Percentiles rank a stretch among this genome's conserved stretches.
Evolutionary conservation across 2,888 invertebrate species (phyloP).

Genomic region (Caradrina clavipalpis): DNA sequence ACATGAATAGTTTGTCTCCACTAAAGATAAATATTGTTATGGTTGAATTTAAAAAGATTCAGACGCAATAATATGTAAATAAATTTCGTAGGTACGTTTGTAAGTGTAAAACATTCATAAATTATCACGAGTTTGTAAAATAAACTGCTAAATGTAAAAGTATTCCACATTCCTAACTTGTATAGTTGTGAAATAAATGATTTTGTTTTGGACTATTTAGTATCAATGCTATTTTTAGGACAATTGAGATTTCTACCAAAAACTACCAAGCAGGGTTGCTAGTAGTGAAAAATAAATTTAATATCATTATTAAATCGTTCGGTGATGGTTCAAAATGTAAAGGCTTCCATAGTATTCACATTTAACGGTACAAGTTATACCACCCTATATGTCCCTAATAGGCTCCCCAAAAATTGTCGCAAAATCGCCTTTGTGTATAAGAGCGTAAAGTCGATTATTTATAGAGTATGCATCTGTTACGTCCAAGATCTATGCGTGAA

Average conservation of each 20-base stretch:
- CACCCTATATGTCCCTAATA: neutral
- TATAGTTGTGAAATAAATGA: slow-evolving; percentile 56
- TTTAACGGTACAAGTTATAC: neutral
- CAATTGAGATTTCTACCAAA: slow-evolving; percentile 52
- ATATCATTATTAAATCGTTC: slow-evolving; percentile 8
- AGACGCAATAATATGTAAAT: slow-evolving; percentile 41
- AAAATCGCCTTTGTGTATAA: neutral
- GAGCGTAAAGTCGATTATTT: neutral
- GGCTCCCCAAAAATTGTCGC: slow-evolving; percentile 2
- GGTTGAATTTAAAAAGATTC: neutral
- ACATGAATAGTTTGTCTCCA: slow-evolving; percentile 11
- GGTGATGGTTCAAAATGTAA: slow-evolving; percentile 34
- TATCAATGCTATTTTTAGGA: slow-evolving; percentile 42
- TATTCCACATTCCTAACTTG: slow-evolving; percentile 38
- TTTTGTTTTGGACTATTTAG: slow-evolving; percentile 48
- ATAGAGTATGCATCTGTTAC: slow-evolving; percentile 17
- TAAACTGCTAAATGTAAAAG: slow-evolving; percentile 42
- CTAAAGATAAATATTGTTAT: slow-evolving; percentile 11
- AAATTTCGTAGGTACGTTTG: slow-evolving; percentile 27
- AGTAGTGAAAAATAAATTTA: slow-evolving; percentile 32
- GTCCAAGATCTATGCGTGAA: slow-evolving; percentile 32
- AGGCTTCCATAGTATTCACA: slow-evolving; percentile 20
- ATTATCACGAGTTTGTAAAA: slow-evolving; percentile 19
- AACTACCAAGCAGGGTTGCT: slow-evolving; percentile 54
- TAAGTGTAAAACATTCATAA: slow-evolving; percentile 1